Evolutionary conservation across 2,113 vertebrate genomes (phyloP).

Genomic region (Pterocles orientalis): DNA sequence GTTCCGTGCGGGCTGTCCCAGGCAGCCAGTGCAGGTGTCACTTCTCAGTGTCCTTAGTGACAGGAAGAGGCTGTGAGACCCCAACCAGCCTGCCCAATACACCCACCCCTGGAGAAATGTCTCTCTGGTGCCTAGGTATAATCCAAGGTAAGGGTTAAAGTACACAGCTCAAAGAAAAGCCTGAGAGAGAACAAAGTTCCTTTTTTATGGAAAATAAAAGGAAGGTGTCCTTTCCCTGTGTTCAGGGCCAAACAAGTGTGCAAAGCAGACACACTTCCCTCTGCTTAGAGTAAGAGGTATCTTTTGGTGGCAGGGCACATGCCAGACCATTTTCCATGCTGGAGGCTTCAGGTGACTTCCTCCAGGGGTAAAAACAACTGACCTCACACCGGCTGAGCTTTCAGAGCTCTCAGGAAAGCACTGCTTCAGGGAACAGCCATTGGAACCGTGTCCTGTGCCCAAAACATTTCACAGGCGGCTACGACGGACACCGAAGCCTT

Average conservation of each 20-base stretch:
- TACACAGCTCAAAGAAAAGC: not conserved
- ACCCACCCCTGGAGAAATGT: accelerated
- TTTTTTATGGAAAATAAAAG: not conserved
- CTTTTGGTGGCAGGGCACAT: not conserved
- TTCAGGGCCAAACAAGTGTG: not conserved
- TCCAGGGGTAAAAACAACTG: not conserved
- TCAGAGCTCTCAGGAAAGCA: not conserved
- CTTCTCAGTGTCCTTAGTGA: not conserved
- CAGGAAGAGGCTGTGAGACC: not conserved
- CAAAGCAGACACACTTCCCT: not conserved
- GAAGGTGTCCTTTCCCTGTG: not conserved
- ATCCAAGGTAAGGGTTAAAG: not conserved
- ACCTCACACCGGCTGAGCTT: not conserved
- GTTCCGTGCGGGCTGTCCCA: accelerated
- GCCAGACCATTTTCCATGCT: not conserved
- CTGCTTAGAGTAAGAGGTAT: not conserved
- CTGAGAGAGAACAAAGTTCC: not conserved
- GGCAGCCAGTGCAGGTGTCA: not conserved
- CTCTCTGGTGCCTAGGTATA: not conserved
- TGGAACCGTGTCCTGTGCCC: not conserved
- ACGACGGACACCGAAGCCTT: not conserved
- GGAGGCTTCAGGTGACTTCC: not conserved
- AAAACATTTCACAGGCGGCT: not conserved
- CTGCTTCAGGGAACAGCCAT: not conserved
- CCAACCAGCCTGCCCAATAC: accelerated